Evolutionary conservation across 2,888 invertebrate genomes (phyloP).

Genomic region (Papilio demoleus): DNA sequence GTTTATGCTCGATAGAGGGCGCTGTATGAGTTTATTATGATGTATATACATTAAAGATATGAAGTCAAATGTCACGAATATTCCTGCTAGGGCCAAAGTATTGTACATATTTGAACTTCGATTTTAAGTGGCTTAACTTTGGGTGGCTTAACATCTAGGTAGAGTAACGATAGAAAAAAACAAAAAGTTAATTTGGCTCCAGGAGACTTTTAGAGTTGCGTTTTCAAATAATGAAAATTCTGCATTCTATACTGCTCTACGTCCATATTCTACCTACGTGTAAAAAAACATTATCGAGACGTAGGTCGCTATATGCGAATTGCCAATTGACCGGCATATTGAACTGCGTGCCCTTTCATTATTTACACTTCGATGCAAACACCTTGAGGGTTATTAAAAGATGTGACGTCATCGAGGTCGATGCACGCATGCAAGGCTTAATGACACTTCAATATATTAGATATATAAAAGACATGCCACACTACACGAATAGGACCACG

Average conservation of each 20-base stretch:
- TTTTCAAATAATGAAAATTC: not conserved
- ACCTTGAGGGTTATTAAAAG: conserved; percentile 13
- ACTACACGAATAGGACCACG: not conserved
- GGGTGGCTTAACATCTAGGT: no score
- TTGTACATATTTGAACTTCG: no score
- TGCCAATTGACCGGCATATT: conserved; percentile 21
- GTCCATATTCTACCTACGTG: not conserved
- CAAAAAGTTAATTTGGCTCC: no score
- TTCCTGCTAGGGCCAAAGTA: no score
- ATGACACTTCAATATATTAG: not conserved
- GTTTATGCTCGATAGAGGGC: no score
- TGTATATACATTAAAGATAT: no score
- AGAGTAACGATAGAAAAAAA: no score
- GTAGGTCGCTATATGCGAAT: not conserved
- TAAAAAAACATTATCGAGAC: not conserved
- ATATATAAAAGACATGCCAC: not conserved
- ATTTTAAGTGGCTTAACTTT: no score
- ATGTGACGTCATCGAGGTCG: conserved; percentile 16
- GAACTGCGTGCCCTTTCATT: conserved; percentile 20
- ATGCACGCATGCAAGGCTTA: not conserved
- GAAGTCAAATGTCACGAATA: no score
- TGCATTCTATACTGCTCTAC: not conserved
- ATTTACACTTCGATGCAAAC: conserved; percentile 21
- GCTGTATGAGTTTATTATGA: no score
- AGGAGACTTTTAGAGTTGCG: no score